These are phyloP conservation scores for Pyralis farinalis DNA, from an alignment of 2,888 invertebrate species.

Conservation along the genomic window DNA sequence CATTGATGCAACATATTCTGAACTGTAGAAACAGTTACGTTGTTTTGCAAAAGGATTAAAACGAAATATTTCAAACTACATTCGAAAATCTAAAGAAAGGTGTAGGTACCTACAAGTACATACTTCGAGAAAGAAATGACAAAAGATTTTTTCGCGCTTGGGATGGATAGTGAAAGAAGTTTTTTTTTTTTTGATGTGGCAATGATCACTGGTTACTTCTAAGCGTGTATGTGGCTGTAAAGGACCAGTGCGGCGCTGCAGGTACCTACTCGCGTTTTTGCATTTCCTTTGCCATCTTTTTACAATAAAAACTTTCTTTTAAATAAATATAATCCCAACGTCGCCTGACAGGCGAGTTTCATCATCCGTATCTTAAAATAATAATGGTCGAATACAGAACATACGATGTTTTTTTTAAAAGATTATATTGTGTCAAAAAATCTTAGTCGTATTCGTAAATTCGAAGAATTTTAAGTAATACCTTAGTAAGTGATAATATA, in stretches of 20 bases:
- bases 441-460: too few relatives aligned
- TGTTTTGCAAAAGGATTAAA: conserved; percentile 61
- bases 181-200: conserved; percentile 58
- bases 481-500: too few relatives aligned
- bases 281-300: conserved; percentile 78
- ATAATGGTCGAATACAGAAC: too few relatives aligned
- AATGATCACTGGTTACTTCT: conserved; percentile 53
- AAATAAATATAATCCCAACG: conserved; percentile 79
- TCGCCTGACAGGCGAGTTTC: conserved; percentile 73
- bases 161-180: conserved; percentile 11
- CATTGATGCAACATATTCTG: neutral
- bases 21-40: conserved; percentile 21
- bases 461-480: too few relatives aligned
- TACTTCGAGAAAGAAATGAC: conserved; percentile 26
- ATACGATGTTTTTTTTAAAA: too few relatives aligned
- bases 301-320: conserved; percentile 80
- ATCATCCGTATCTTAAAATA: conserved; percentile 75
- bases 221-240: conserved; percentile 72
- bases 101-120: too few relatives aligned
- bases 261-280: conserved; percentile 74
- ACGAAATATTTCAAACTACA: conserved; percentile 39
- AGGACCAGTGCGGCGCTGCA: conserved; percentile 62
- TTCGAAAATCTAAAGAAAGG: conserved; percentile 10
- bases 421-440: too few relatives aligned
- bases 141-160: conserved; percentile 48